Conservation (phyloP, 2,113 vertebrate species). For the Emberiza fucata region DNA sequence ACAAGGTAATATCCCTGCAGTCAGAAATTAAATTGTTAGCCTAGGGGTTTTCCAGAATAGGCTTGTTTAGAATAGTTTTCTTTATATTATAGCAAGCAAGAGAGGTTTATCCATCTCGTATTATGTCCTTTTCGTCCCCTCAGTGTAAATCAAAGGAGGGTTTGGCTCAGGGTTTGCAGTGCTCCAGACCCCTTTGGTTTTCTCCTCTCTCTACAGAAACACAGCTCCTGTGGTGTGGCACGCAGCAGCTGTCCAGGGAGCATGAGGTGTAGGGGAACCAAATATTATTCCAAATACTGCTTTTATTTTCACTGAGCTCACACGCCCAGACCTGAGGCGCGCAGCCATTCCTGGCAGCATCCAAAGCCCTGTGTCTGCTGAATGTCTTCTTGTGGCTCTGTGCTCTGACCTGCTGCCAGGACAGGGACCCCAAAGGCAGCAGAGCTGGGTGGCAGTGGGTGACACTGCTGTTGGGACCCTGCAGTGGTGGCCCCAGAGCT, state of each 20-base stretch:
- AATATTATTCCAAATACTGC: not conserved
- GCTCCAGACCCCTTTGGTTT: not conserved
- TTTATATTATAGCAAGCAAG: not conserved
- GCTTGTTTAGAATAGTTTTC: conserved; percentile 17
- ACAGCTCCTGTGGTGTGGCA: not conserved
- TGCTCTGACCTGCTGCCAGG: not conserved
- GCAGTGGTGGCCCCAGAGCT: not conserved
- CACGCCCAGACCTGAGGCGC: not conserved
- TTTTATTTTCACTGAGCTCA: not conserved
- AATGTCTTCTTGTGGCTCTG: not conserved
- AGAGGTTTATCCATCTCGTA: not conserved
- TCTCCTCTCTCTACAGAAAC: not conserved
- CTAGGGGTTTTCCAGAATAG: conserved; percentile 11
- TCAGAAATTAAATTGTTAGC: conserved; percentile 44
- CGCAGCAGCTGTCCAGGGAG: not conserved
- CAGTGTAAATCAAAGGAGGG: not conserved
- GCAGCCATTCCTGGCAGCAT: not conserved
- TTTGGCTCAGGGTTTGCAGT: not conserved
- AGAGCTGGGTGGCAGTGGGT: not conserved
- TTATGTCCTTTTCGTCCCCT: not conserved
- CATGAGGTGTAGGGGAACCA: not conserved
- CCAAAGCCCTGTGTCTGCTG: fast-evolving
- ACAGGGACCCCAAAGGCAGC: not conserved
- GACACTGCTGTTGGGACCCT: not conserved
- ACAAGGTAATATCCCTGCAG: conserved; percentile 26